Evolutionary conservation across 2,888 invertebrate genomes (phyloP).

Genomic region (Archaeoteleia sp.): DNA sequence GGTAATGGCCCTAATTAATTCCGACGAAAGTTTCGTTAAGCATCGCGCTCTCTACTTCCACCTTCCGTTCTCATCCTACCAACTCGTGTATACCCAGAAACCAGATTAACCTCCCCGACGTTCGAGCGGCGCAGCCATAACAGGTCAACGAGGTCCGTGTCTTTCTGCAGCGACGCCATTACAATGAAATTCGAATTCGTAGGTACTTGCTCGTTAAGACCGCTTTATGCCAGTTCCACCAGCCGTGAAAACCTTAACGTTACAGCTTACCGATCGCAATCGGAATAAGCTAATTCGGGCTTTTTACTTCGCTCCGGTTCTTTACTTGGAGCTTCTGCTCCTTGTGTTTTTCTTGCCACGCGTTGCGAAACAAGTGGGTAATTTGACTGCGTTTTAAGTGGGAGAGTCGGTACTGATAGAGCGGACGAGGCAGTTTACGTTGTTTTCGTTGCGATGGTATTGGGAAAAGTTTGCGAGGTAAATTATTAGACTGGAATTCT

Average conservation of each 20-base stretch:
- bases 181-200: slow-evolving; percentile 24
- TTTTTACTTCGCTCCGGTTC: no score
- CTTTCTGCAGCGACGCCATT: slow-evolving; percentile 12
- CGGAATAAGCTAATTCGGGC: no score
- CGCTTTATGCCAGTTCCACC: slow-evolving; percentile 15
- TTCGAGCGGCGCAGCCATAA: slow-evolving; percentile 4
- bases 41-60: slow-evolving; percentile 38
- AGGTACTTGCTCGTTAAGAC: slow-evolving; percentile 25
- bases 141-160: slow-evolving; percentile 48
- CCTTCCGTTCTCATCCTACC: slow-evolving; percentile 22
- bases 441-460: no score
- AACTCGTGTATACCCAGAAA: slow-evolving; percentile 20
- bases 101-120: slow-evolving; percentile 45
- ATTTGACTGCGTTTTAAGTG: no score
- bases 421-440: no score
- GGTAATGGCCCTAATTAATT: slow-evolving; percentile 57
- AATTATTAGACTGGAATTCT: no score
- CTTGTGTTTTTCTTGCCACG: no score
- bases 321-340: no score
- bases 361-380: no score
- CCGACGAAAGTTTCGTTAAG: slow-evolving; percentile 53
- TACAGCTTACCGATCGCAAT: slow-evolving; percentile 49
- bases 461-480: no score
- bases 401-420: no score
- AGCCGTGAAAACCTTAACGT: slow-evolving; percentile 46